Evolutionary conservation across 2,797 vertebrate species (phyloP).

Genomic region (Ciconia nigra): DNA sequence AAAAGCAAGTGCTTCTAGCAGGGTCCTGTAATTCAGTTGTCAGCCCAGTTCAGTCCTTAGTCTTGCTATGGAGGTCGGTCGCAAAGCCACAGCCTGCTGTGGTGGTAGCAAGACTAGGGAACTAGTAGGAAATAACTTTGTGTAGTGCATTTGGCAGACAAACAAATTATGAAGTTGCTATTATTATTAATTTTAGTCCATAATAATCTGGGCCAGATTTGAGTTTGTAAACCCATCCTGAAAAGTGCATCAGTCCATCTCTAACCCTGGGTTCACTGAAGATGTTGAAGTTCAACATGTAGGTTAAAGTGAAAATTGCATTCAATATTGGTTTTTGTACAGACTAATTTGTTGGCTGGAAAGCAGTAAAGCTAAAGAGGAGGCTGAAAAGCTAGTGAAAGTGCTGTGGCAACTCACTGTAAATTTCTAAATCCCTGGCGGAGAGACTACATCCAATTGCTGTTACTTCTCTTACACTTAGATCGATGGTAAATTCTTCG

Average conservation of each 20-base stretch:
- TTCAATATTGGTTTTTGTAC: background rate
- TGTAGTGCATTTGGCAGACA: background rate
- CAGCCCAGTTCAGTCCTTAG: background rate
- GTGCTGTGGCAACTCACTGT: background rate
- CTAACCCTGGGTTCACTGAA: background rate
- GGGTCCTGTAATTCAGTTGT: background rate
- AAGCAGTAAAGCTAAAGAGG: background rate
- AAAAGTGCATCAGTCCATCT: background rate
- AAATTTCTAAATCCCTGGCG: background rate
- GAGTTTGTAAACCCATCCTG: background rate
- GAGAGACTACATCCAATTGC: background rate
- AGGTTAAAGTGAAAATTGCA: conserved; percentile 2
- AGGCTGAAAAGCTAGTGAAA: background rate
- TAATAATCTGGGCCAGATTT: background rate
- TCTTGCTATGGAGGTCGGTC: background rate
- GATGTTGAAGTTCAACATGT: background rate
- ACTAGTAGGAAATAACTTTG: background rate
- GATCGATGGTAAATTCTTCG: background rate
- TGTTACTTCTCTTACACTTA: background rate
- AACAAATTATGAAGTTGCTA: background rate
- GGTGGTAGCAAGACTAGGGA: background rate
- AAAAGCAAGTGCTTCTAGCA: background rate
- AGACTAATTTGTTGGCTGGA: background rate
- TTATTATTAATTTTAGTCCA: background rate
- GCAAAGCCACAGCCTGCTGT: background rate